Evolutionary conservation across 1,140 invertebrate genomes (phyloP).

Genomic region (Drosophila repletoides): DNA sequence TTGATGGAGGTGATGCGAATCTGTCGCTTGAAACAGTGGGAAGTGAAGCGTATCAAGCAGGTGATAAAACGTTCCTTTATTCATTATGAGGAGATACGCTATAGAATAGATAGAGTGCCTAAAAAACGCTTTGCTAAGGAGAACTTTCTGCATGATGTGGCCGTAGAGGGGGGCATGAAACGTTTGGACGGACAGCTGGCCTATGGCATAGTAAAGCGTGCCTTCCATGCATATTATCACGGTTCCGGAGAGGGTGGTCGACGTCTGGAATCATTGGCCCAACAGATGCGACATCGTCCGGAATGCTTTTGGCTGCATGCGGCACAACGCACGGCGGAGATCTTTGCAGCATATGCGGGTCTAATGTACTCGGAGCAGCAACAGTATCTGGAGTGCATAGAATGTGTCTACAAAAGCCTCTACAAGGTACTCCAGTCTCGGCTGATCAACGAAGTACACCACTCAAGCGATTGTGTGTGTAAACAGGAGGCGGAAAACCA

Average conservation of each 20-base stretch:
- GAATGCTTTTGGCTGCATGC: slow-evolving; percentile 72
- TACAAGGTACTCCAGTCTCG: slow-evolving; percentile 32
- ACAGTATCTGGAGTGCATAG: slow-evolving; percentile 53
- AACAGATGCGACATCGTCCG: slow-evolving; percentile 13
- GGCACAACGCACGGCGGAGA: slow-evolving; percentile 56
- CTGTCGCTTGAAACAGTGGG: slow-evolving; percentile 50
- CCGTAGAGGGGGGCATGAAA: slow-evolving; percentile 51
- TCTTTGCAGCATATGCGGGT: slow-evolving; percentile 53
- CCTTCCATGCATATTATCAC: slow-evolving; percentile 68
- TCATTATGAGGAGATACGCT: slow-evolving; percentile 61
- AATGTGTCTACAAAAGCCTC: slow-evolving; percentile 60
- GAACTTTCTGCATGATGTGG: slow-evolving; percentile 64
- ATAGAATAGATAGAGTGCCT: slow-evolving; percentile 54
- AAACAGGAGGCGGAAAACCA: not conserved
- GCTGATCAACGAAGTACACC: not conserved
- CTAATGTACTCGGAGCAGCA: slow-evolving; percentile 55
- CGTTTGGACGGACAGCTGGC: slow-evolving; percentile 67
- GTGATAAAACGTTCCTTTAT: slow-evolving; percentile 48
- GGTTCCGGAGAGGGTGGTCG: slow-evolving; percentile 36
- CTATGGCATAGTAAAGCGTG: slow-evolving; percentile 67
- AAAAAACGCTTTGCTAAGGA: slow-evolving; percentile 67
- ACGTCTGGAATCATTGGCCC: not conserved
- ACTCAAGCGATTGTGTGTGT: not conserved
- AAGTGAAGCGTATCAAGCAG: slow-evolving; percentile 40
- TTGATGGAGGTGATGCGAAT: slow-evolving; percentile 63